Conservation (phyloP, 2,888 invertebrate species). For the Ernsta delagoae region DNA sequence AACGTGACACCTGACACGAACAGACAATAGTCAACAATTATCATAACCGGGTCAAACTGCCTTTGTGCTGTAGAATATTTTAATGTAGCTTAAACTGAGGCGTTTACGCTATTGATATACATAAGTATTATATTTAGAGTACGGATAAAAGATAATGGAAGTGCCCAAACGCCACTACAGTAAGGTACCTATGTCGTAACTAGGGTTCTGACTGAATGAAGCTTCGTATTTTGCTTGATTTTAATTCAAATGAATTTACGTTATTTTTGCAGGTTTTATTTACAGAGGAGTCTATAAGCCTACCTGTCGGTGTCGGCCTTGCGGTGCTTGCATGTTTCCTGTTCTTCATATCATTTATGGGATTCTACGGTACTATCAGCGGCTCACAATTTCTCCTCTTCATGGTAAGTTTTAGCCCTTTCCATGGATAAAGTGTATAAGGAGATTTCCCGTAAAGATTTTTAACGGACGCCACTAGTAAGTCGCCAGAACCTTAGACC, state of each 20-base stretch:
- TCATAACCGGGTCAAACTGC: slow-evolving; percentile 7
- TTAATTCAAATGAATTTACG: too few species aligned
- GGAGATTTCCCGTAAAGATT: too few species aligned
- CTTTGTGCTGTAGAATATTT: neutral
- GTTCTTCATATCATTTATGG: slow-evolving; percentile 69
- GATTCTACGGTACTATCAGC: slow-evolving; percentile 63
- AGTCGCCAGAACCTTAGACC: too few species aligned
- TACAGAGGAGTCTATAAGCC: slow-evolving; percentile 52
- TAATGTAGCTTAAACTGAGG: neutral
- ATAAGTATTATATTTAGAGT: too few species aligned
- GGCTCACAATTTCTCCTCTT: slow-evolving; percentile 68
- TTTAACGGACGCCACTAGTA: too few species aligned
- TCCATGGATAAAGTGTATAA: too few species aligned
- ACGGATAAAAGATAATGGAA: too few species aligned
- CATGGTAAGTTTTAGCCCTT: slow-evolving; percentile 58
- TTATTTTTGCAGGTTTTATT: slow-evolving; percentile 57
- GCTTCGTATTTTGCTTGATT: too few species aligned
- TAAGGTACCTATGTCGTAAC: too few species aligned
- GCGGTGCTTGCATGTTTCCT: slow-evolving; percentile 54
- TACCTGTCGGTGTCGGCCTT: slow-evolving; percentile 56
- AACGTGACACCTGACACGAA: slow-evolving; percentile 12
- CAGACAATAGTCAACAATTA: slow-evolving; percentile 6
- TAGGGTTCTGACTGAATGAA: too few species aligned
- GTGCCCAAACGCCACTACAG: too few species aligned
- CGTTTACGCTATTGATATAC: too few species aligned